Evolutionary conservation across 92 coral and sea anemone species (phyloP), one percentile per base, ranked within the genome.

Genomic region (Zoanthus gigantus): DNA sequence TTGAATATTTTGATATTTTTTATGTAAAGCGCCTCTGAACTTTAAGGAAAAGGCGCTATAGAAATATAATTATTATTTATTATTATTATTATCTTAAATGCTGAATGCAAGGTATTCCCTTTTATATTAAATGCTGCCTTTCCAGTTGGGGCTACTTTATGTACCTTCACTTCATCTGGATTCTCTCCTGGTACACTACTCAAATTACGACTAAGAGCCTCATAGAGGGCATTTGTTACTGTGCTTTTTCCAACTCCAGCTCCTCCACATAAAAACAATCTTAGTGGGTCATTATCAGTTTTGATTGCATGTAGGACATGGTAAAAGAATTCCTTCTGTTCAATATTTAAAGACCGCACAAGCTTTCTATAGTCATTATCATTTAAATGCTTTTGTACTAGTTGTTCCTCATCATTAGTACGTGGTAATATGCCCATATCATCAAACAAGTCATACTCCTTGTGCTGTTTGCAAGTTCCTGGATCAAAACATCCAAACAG

Each of bases 31-130:
- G n/a, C n/a, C n/a, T n/a, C n/a, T n/a, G n/a, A n/a, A n/a, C n/a
- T n/a, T n/a, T n/a, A n/a, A n/a, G n/a, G n/a, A n/a, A n/a, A n/a
- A n/a, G n/a, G n/a, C n/a, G n/a, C n/a, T n/a, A n/a, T n/a, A n/a
- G n/a, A n/a, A n/a, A n/a, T n/a, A n/a, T n/a, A n/a, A n/a, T n/a
- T n/a, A n/a, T n/a, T n/a, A n/a, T n/a, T n/a, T n/a, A n/a, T n/a
- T n/a, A n/a, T n/a, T n/a, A n/a, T n/a, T n/a, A n/a, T n/a, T n/a
- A 92, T 30, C 61, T 89, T 89, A 65, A 89, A 85, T 4, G 87
- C 72, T 28, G 92, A 52, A 72, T 92, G 94, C 52, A 92, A 60
- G 48, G 65, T 58, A 13, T 58, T 13, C 18, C 65, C 65, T 1
- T 58, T 58, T 58, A 58, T 58, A 13, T 58, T 84, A 5, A 4